Percentiles rank a stretch among this genome's conserved stretches.
phyloP scores from a whole-genome alignment of 1,140 invertebrate species.

The Microplitis demolitor region DNA sequence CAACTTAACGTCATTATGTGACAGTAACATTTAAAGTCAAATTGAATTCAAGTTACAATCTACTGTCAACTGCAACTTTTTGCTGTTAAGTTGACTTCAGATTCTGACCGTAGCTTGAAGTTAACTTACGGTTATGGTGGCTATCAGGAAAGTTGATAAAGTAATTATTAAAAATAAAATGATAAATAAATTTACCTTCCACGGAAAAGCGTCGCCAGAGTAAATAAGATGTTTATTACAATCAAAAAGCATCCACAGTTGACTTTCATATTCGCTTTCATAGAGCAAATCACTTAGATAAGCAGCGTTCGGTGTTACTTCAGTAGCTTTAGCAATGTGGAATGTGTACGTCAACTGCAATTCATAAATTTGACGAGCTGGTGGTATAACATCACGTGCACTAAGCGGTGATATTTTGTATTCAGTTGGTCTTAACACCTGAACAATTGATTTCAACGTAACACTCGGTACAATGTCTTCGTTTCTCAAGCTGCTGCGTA shows the following conservation, averaged over 20 bases:
- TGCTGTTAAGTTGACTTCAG: no score
- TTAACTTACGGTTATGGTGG: no score
- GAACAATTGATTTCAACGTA: slow-evolving; percentile 78
- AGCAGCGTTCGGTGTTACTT: slow-evolving; percentile 80
- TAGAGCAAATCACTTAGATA: slow-evolving; percentile 87
- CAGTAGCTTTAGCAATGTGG: slow-evolving; percentile 79
- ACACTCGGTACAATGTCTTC: slow-evolving; percentile 82
- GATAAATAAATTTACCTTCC: slow-evolving; percentile 65
- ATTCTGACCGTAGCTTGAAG: no score
- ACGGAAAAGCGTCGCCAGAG: slow-evolving; percentile 87
- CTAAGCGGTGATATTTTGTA: slow-evolving; percentile 77
- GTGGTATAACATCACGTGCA: slow-evolving; percentile 82
- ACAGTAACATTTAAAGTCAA: no score
- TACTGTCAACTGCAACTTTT: no score
- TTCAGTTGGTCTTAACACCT: slow-evolving; percentile 81
- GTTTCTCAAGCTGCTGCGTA: slow-evolving; percentile 70
- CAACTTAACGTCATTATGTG: no score
- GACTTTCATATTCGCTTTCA: slow-evolving; percentile 93
- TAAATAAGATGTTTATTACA: slow-evolving; percentile 86
- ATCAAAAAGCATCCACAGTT: slow-evolving; percentile 96
- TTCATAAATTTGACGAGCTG: slow-evolving; percentile 87
- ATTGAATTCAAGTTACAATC: no score
- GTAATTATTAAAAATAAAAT: slow-evolving; percentile 16
- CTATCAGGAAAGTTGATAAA: slow-evolving; percentile 4
- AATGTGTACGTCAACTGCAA: slow-evolving; percentile 86